Evolutionary conservation across 2,888 invertebrate genomes (phyloP).

Genomic region (Eurois occulta): DNA sequence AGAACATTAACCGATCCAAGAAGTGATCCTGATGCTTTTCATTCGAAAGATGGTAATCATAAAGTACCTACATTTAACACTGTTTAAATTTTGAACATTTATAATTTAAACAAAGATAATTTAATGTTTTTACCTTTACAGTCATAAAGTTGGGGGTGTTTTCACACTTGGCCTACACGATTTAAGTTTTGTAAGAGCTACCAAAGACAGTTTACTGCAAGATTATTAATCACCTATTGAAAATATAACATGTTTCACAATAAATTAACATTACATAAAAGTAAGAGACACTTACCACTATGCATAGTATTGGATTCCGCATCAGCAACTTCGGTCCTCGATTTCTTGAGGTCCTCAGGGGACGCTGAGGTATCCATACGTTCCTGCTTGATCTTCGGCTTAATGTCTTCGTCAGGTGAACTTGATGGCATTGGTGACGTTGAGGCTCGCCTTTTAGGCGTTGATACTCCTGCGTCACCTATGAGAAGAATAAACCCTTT

Average conservation of each 20-base stretch:
- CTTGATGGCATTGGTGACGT: slow-evolving; percentile 89
- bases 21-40: background rate
- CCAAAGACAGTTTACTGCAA: background rate
- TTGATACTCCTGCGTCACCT: slow-evolving; percentile 90
- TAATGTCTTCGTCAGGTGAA: slow-evolving; percentile 89
- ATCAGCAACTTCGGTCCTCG: slow-evolving; percentile 95
- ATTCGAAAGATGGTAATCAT: background rate
- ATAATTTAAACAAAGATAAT: slow-evolving; percentile 5
- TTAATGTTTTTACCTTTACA: slow-evolving; percentile 22
- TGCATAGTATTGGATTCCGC: slow-evolving; percentile 97
- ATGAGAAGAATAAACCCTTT: slow-evolving; percentile 57
- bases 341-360: slow-evolving; percentile 93
- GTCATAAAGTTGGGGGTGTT: slow-evolving; percentile 23
- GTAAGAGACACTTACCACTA: slow-evolving; percentile 93
- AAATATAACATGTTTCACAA: background rate
- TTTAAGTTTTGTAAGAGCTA: background rate
- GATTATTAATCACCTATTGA: background rate
- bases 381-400: slow-evolving; percentile 92
- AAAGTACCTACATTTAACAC: background rate
- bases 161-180: background rate
- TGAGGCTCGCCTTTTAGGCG: slow-evolving; percentile 91
- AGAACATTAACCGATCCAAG: background rate
- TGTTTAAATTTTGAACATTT: background rate
- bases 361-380: slow-evolving; percentile 92
- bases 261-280: background rate